Base-by-base conservation (phyloP, 2,113 vertebrate species). In the Heptranchias perlo region DNA sequence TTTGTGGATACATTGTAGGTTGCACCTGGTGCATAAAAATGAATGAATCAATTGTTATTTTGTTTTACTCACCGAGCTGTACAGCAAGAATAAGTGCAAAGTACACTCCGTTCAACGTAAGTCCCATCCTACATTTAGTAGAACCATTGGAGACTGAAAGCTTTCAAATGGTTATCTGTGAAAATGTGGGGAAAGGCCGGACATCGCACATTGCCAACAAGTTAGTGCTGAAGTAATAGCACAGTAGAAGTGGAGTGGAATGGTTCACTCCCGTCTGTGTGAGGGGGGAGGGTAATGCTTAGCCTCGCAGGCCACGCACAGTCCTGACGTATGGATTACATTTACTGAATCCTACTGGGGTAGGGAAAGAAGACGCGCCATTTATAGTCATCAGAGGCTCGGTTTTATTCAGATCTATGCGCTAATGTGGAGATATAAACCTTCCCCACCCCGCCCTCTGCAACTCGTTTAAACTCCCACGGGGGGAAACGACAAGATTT, bases 61-160 rank as follows among this genome's bases (percentile, higher is more conserved):
- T 58, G 1, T 28, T 0, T 52, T 97, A 98, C 98, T 99, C 98
- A 99, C 99, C 99, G 98, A 99, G 97, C 97, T 99, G 99, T 76
- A 99, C 98, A 97, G 98, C 99, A 49, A 99, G 98, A 97, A 98
- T 97, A 97, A 99, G 98, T 97, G 98, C 98, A 98, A 99, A 98
- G 96, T 98, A 99, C 98, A 97, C 99, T 98, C 98, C 98, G 98
- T 98, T 98, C 98, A 98, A 98, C 98, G 98, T 98, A 98, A 98
- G 98, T 99, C 99, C 99, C 99, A 99, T 99, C 98, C 98, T 99
- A 98, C 97, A 98, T 98, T 98, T 98, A 98, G 98, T 98, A 98
- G 98, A 98, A 99, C 98, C 98, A 98, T 99, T 98, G 98, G 98
- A 98, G 98, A 97, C 97, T 97, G 98, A 98, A 98, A 97, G 98